Percentiles rank a stretch among this genome's conserved stretches.
Evolutionary conservation across 2,888 invertebrate genomes (phyloP).

Genomic region (Catocala sponsa): DNA sequence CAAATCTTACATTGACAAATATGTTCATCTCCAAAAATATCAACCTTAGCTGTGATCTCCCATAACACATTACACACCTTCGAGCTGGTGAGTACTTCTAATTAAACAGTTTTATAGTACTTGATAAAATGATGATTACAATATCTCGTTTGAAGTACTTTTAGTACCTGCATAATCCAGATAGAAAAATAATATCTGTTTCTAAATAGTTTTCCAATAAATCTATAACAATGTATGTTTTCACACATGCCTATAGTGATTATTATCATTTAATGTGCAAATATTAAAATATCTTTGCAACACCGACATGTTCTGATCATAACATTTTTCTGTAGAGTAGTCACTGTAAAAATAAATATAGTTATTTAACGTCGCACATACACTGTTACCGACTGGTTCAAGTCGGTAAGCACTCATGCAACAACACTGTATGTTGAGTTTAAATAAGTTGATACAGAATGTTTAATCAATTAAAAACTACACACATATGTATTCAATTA

Average conservation of each 20-base stretch:
- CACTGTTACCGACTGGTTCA: conserved; percentile 53
- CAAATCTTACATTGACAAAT: background rate
- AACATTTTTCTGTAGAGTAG: conserved; percentile 84
- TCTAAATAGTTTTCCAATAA: conserved; percentile 52
- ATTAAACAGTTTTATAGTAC: conserved; percentile 13
- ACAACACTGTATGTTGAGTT: conserved; percentile 37
- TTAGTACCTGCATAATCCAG: conserved; percentile 30
- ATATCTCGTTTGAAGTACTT: conserved; percentile 17
- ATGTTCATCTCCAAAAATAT: conserved; percentile 11
- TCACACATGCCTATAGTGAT: conserved; percentile 81
- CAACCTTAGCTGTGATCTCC: conserved; percentile 6
- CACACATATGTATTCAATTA: background rate
- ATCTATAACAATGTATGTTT: conserved; percentile 59
- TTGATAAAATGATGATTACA: conserved; percentile 16
- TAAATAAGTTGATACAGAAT: conserved; percentile 12
- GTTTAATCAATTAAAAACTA: conserved; percentile 7
- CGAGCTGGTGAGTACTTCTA: conserved; percentile 14
- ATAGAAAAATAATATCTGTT: conserved; percentile 42
- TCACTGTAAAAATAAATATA: conserved; percentile 88
- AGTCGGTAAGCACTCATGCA: conserved; percentile 68
- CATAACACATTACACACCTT: conserved; percentile 5
- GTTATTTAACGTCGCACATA: conserved; percentile 77
- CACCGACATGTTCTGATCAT: conserved; percentile 82
- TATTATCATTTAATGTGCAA: conserved; percentile 80
- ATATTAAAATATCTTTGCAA: conserved; percentile 84